Evolutionary conservation across 2,888 invertebrate species (phyloP), one percentile per base, ranked within the genome.

Genomic region (Shargacucullia verbasci): DNA sequence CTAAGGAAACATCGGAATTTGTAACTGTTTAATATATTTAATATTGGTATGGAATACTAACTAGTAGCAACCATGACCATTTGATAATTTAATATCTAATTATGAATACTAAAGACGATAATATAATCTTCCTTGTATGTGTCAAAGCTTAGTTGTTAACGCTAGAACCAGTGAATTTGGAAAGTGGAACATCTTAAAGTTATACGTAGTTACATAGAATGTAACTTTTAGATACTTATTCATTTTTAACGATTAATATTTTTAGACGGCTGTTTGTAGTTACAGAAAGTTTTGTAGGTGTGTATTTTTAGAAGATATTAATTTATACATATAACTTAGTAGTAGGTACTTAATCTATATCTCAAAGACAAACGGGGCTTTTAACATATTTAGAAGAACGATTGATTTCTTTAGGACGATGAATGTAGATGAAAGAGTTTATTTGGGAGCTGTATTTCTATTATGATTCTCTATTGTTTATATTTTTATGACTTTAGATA

Each of bases 191-290:
- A 70, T 61, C 47, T 57, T 52, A n/a, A 38, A 67, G 46, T 47
- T 50, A 60, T 46, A 55, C 10, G 40, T 55, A 50, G 66, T 76
- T 75, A 76, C 69, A 56, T 69, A 66, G 54, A 72, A 73, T 63
- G 77, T 78, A 69, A 79, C 68, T 77, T 79, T 77, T 76, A 78
- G 74, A 82, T 37, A 20, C 20, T 20, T 20, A 59, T 78, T 80
- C 62, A 72, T 79, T 80, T 38, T 80, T 69, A 79, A 76, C 73
- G 4, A 71, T 65, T 67, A 59, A 84, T 90, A 91, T 91, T 91
- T 91, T 91, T 91, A 89, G 91, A 91, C 64, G 83, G 82, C 84
- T 88, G 85, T 90, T 86, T 85, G 83, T 87, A 85, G 82, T 85
- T 82, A 88, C 66, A 79, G 81, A 80, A 85, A 66, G 76, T 79